Base-by-base conservation (phyloP, 2,888 invertebrate genomes). In the Lithophane socia region DNA sequence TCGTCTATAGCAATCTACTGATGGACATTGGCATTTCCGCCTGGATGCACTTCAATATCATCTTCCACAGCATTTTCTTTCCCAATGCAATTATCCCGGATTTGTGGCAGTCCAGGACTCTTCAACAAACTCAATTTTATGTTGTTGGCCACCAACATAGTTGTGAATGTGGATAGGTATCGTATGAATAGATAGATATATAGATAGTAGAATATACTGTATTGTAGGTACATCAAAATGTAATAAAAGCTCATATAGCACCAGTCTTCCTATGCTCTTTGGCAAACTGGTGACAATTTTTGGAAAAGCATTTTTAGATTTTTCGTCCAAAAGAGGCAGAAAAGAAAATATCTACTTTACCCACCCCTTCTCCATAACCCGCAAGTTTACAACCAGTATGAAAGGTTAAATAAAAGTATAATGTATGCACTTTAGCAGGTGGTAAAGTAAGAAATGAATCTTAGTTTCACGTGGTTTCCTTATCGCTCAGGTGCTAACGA, bases 401-500 rank as follows among this genome's bases (percentile, higher is more conserved):
- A 49, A 60, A 49, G 16, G n/a, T 37, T 73, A 58, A 24, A 58
- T 29, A n/a, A 47, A 52, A 47, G 56, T 54, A 44, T 21, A 44
- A 61, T 54, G 0, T 29, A 66, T 12, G 16, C 21, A 74, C 42
- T 69, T 68, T 77, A 61, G 66, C 70, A 80, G 60, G 63, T 77
- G 63, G 42, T 69, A 52, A 73, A 74, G 21, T 74, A 74, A 81
- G 64, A 79, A 79, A 84, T 56, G 67, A 72, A 81, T 83, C 52
- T 60, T 54, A 65, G 78, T 60, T 79, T 73, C 77, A 78, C 75
- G 75, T 77, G 72, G 58, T 24, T 64, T 65, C 63, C 77, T 86
- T 86, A 86, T 86, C 86, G 79, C 63, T 12, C 66, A 77, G 70
- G 70, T 76, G 76, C 67, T 72, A 77, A 81, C 81, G 66, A 76